Evolutionary conservation across 2,797 vertebrate species (phyloP), one percentile per base, ranked within the genome.

Genomic region (Artibeus jamaicensis): DNA sequence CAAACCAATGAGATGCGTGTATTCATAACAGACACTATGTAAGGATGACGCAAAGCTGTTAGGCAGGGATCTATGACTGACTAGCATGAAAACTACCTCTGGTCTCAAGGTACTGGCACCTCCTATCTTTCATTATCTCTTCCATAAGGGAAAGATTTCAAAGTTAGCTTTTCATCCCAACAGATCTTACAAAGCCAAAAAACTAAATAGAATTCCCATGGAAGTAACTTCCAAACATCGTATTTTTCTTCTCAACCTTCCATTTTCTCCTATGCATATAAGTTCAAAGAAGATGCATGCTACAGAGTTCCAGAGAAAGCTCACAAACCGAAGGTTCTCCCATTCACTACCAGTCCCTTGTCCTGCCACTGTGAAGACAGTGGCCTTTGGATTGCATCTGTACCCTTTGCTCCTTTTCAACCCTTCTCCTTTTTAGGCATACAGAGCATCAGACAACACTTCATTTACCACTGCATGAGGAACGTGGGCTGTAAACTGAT

Each of bases 241-340:
- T 81, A 32, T 71, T 16, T 53, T 77, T 79, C 55, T 67, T 76
- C 24, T 89, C 24, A 46, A 3, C 67, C 78, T 57, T 59, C 50
- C 91, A 32, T 76, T 96, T 96, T 78, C 37, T 89, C 50, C 94
- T 65, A 88, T n/a, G 67, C n/a, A 21, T 65, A 6, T 62, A 68
- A 76, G 18, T 77, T 87, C 34, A 67, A 84, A 71, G n/a, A n/a
- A 34, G 14, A 59, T 46, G 81, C 67, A 32, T 57, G 44, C 18
- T 39, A 14, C 29, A 57, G 55, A 48, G 84, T 86, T 39, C 39
- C 53, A 79, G 86, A 91, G 71, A 71, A 96, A 46, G 24, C 82
- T 74, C 62, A 91, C 12, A 57, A 37, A 77, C 59, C 89, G n/a
- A 91, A 77, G 48, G 0, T 76, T 74, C 44, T 82, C 37, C 18